These are phyloP conservation scores for Capreolus pygargus DNA, from an alignment of 2,113 vertebrate species.

Conservation along the genomic window DNA sequence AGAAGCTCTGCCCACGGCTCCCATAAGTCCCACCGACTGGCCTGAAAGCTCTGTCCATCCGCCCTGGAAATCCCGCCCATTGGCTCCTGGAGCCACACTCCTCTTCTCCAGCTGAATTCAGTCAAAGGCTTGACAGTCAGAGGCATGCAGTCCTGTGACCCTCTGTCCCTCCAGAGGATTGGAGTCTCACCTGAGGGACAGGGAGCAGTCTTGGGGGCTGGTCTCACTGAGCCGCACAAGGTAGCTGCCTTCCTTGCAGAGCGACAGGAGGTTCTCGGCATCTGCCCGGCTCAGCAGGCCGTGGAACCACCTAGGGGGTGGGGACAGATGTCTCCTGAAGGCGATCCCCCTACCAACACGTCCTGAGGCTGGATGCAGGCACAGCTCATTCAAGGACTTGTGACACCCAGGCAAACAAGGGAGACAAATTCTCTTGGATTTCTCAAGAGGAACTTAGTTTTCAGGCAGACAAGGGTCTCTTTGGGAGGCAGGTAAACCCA, in stretches of 20 bases:
- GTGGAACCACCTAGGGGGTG: constrained; percentile 90
- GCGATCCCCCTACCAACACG: background rate
- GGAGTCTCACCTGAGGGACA: constrained; percentile 86
- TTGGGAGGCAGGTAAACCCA: background rate
- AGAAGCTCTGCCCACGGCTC: background rate
- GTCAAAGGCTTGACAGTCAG: rapidly evolving
- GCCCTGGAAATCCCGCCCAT: background rate
- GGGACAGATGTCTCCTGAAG: background rate
- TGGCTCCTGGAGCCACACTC: background rate
- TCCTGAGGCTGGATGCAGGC: background rate
- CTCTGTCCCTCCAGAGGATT: background rate
- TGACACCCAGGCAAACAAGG: background rate
- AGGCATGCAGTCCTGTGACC: background rate
- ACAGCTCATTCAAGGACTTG: background rate
- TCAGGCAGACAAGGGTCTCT: background rate
- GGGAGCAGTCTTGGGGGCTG: constrained; percentile 88
- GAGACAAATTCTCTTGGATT: background rate
- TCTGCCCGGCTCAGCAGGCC: constrained; percentile 89
- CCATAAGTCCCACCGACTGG: background rate
- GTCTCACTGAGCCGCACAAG: constrained; percentile 94
- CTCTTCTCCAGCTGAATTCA: background rate
- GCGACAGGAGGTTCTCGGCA: constrained; percentile 89
- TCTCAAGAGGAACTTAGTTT: background rate
- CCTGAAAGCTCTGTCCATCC: background rate
- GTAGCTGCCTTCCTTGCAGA: constrained; percentile 95